Evolutionary conservation across 2,888 invertebrate genomes (phyloP).

Genomic region (Camponotus fellah): DNA sequence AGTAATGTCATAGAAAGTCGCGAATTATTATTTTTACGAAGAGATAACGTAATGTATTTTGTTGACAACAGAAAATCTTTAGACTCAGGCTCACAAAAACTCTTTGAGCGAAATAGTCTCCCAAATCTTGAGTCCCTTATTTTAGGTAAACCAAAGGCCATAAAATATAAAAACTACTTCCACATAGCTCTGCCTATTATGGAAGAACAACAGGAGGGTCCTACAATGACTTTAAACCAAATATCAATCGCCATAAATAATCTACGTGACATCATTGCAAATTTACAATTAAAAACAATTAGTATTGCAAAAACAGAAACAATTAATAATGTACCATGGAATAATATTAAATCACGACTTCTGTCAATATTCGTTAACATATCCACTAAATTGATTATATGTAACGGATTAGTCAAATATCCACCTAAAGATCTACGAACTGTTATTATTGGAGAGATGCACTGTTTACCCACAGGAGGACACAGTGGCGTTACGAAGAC

Average conservation of each 20-base stretch:
- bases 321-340: too few relatives aligned
- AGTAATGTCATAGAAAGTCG: background rate
- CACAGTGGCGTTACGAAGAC: too few relatives aligned
- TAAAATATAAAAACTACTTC: background rate
- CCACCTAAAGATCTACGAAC: background rate
- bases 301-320: too few relatives aligned
- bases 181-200: too few relatives aligned
- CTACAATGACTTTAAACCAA: too few relatives aligned
- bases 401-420: too few relatives aligned
- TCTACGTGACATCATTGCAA: too few relatives aligned
- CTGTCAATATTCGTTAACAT: background rate
- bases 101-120: background rate
- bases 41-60: background rate
- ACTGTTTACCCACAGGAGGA: background rate
- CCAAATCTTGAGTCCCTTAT: background rate
- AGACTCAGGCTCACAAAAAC: background rate
- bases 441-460: background rate
- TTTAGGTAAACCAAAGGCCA: background rate
- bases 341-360: too few relatives aligned
- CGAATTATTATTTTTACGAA: background rate
- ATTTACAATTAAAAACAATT: background rate
- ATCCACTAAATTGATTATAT: too few relatives aligned
- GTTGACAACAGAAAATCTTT: background rate
- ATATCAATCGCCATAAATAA: too few relatives aligned
- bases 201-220: too few relatives aligned